Evolutionary conservation across 2,888 invertebrate genomes (phyloP).

Genomic region (Andricus curvator): DNA sequence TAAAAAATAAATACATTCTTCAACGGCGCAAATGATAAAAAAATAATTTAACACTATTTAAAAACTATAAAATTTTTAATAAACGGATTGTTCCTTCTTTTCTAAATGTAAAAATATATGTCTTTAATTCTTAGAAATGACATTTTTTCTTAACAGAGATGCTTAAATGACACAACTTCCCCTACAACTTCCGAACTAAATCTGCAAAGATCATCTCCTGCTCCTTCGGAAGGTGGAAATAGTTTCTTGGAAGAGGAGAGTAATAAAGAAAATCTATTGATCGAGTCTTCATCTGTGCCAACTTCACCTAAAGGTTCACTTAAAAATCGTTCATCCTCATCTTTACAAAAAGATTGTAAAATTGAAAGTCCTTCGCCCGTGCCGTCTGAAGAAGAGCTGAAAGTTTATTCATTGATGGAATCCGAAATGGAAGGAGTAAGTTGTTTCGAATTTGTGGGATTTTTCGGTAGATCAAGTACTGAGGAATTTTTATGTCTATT

Average conservation of each 20-base stretch:
- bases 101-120: too few species aligned
- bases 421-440: slow-evolving; percentile 3
- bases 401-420: slow-evolving; percentile 12
- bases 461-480: not conserved
- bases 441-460: not conserved
- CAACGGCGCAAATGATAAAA: too few species aligned
- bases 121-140: not conserved
- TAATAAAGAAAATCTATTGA: slow-evolving; percentile 6
- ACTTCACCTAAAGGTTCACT: not conserved
- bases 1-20: too few species aligned
- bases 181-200: slow-evolving; percentile 38
- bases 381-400: slow-evolving; percentile 10
- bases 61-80: too few species aligned
- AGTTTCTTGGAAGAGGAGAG: slow-evolving; percentile 12
- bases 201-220: slow-evolving; percentile 11
- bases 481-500: not conserved
- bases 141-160: not conserved
- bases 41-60: too few species aligned
- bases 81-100: too few species aligned
- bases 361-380: slow-evolving; percentile 23
- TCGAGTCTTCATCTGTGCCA: slow-evolving; percentile 16
- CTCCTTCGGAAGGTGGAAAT: slow-evolving; percentile 8
- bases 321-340: slow-evolving; percentile 8
- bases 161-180: slow-evolving; percentile 33
- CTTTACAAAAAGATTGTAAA: slow-evolving; percentile 7